Conservation (phyloP, 2,888 invertebrate species). For the Drosophila siamana region DNA sequence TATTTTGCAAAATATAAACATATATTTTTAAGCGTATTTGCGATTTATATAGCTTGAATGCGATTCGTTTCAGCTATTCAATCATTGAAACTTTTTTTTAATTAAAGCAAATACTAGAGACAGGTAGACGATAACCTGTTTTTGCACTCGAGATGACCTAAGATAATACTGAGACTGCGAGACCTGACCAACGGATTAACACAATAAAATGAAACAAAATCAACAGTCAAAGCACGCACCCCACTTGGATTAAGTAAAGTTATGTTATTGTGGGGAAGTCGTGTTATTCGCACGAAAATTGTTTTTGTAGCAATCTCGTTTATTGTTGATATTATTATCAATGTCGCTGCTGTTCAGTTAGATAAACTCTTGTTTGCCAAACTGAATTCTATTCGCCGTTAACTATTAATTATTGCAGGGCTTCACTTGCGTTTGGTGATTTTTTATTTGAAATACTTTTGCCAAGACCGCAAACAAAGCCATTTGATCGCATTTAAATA, state of each 20-base stretch:
- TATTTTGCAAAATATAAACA: no score
- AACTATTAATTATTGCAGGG: no score
- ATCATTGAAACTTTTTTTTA: neutral
- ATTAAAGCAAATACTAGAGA: neutral
- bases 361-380: no score
- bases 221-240: neutral
- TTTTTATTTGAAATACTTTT: no score
- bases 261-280: neutral
- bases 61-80: neutral
- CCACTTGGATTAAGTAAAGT: neutral
- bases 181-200: neutral
- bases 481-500: no score
- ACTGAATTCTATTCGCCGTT: no score
- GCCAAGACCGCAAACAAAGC: no score
- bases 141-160: neutral
- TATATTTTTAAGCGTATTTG: neutral
- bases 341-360: neutral
- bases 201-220: neutral
- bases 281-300: neutral
- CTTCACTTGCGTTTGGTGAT: no score
- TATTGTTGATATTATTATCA: neutral
- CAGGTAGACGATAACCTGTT: conserved; percentile 1
- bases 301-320: neutral
- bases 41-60: neutral
- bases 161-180: neutral